Conservation (phyloP, 2,113 vertebrate species). For the Hypanus sabinus region DNA sequence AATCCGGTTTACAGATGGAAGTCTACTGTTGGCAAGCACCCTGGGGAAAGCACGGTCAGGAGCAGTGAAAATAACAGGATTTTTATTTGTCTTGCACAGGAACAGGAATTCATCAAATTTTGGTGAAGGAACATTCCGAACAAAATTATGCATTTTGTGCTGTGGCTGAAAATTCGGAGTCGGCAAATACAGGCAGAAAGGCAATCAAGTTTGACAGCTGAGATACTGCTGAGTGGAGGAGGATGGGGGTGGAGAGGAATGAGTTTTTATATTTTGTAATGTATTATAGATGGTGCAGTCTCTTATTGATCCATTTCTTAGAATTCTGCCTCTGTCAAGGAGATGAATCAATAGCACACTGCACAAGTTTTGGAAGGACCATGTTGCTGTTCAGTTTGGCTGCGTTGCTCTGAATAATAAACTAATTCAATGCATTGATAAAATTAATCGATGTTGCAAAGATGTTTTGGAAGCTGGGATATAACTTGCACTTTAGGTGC, state of each 20-base stretch:
- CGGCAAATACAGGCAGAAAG: neutral
- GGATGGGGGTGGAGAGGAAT: conserved; percentile 1
- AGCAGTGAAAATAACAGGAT: neutral
- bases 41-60: neutral
- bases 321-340: neutral
- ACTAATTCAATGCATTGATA: neutral
- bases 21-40: neutral
- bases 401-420: neutral
- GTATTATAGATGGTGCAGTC: neutral
- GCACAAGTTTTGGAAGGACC: neutral
- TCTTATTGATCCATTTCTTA: neutral
- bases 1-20: neutral
- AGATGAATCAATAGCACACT: neutral
- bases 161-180: neutral
- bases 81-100: neutral
- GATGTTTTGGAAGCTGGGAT: neutral
- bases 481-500: neutral
- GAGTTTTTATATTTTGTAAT: conserved; percentile 19
- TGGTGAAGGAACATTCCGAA: neutral
- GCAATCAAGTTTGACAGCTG: conserved; percentile 1
- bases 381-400: neutral
- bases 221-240: neutral
- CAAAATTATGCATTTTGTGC: neutral
- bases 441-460: neutral
- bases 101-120: neutral